These are phyloP conservation scores for Clarias laeviceps DNA, from an alignment of 2,797 vertebrate genomes.

Conservation along the genomic window DNA sequence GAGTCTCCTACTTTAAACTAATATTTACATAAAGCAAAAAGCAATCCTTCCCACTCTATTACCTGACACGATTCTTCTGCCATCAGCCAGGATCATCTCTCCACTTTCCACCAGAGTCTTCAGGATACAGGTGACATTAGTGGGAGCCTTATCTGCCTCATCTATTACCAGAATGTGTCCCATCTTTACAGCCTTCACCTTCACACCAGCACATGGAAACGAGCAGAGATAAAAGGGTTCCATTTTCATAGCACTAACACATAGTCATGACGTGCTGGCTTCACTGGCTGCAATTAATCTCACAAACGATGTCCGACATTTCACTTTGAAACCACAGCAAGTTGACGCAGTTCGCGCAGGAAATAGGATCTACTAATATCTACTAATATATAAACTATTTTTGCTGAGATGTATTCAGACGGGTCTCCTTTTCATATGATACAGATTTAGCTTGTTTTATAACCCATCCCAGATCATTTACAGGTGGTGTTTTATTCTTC, in stretches of 20 bases:
- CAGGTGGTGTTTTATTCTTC: slow-evolving; percentile 24
- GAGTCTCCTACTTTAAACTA: background rate
- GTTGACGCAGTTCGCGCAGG: background rate
- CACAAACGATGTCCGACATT: slow-evolving; percentile 14
- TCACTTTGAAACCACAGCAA: slow-evolving; percentile 10
- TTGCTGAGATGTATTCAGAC: slow-evolving; percentile 7
- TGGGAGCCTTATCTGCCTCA: slow-evolving; percentile 97
- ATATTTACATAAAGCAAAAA: slow-evolving; percentile 5
- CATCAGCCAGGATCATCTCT: slow-evolving; percentile 96
- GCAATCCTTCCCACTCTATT: slow-evolving; percentile 57
- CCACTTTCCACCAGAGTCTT: slow-evolving; percentile 97
- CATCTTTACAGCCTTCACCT: slow-evolving; percentile 93
- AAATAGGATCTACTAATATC: slow-evolving; percentile 28
- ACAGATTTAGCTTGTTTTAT: slow-evolving; percentile 3
- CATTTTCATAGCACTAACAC: slow-evolving; percentile 23
- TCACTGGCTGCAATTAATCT: slow-evolving; percentile 30
- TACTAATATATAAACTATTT: background rate
- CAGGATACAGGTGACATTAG: slow-evolving; percentile 96
- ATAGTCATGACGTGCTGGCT: background rate
- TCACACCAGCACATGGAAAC: slow-evolving; percentile 39
- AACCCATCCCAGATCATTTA: slow-evolving; percentile 27
- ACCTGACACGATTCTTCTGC: slow-evolving; percentile 90
- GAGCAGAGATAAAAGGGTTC: slow-evolving; percentile 28
- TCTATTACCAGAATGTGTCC: slow-evolving; percentile 93
- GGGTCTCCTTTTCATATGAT: background rate